Evolutionary conservation across 1,140 invertebrate species (phyloP).

Genomic region (Apis florea): DNA sequence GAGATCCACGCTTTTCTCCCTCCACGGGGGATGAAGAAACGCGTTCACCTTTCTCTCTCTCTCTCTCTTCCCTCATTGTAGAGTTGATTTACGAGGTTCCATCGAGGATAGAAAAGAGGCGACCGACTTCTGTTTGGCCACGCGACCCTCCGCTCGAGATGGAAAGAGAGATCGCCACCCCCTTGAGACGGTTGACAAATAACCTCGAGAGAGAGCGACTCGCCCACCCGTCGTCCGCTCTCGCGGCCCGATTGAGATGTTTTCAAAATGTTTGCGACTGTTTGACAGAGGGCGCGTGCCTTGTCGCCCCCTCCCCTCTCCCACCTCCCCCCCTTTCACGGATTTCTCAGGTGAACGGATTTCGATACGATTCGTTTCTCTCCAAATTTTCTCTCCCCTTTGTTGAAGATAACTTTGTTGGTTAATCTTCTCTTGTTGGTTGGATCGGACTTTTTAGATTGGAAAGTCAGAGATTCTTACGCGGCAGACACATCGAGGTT

Average conservation of each 20-base stretch:
- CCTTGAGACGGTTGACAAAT: conserved; percentile 59
- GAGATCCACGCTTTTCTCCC: conserved; percentile 27
- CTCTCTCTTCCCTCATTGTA: not conserved
- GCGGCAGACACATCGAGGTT: too few species aligned
- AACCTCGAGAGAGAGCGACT: conserved; percentile 35
- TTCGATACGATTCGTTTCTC: too few species aligned
- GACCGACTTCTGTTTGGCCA: conserved; percentile 57
- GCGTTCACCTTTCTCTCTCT: not conserved
- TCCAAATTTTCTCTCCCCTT: too few species aligned
- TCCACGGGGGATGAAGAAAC: not conserved
- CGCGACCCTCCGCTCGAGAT: conserved; percentile 61
- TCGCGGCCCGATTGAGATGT: conserved; percentile 66
- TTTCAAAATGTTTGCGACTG: conserved; percentile 72
- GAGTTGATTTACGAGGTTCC: conserved; percentile 49
- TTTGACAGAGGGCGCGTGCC: conserved; percentile 72
- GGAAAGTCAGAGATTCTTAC: too few species aligned
- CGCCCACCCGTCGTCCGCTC: conserved; percentile 58
- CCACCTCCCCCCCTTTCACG: not conserved
- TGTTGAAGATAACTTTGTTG: too few species aligned
- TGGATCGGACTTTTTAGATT: too few species aligned
- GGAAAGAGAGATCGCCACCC: conserved; percentile 20
- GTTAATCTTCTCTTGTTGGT: too few species aligned
- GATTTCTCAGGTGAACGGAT: not conserved
- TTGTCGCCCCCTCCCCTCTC: not conserved
- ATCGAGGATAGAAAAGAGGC: conserved; percentile 9